Evolutionary conservation across 1,140 invertebrate species (phyloP), one percentile per base, ranked within the genome.

Genomic region (Cydia fagiglandana): DNA sequence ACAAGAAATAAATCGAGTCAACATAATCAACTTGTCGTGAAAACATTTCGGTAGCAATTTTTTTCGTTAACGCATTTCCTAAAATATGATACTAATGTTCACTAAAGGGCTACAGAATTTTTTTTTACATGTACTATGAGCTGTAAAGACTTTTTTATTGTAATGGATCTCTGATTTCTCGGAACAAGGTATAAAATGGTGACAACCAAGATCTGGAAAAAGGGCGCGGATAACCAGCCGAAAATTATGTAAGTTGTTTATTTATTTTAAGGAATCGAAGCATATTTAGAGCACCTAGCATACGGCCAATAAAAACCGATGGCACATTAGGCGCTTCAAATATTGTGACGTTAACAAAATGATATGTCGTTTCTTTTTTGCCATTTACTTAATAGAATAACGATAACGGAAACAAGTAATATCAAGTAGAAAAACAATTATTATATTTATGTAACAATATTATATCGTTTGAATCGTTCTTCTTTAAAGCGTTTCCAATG

Each of bases 301-400:
- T 68, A 79, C 76, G 77, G 77, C 77, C 64, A 80, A 76, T 83
- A 83, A 83, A 83, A 85, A 81, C 77, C 77, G 82, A 83, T 79
- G 79, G 79, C 78, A 77, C 76, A 17, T n/a, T 41, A 41, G 47
- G n/a, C 0, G 4, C n/a, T 12, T 12, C 4, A 53, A 34, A 34
- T 34, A 30, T 30, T 30, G 4, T 30, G 30, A 30, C 30, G 34
- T 34, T 34, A 34, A 5, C 5, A 34, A 34, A 34, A 34, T 6
- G 34, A 34, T 34, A 34, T 34, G 4, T 1, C 5, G 34, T 34
- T 6, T 34, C 30, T 34, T 4, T 15, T 50, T 50, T 53, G 50
- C 50, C 47, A 53, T 53, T n/a, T 53, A n/a, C 0, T 2, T n/a
- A n/a, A n/a, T n/a, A n/a, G n/a, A n/a, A n/a, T n/a, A n/a, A 50